Conservation (phyloP, 2,888 invertebrate species). For the Dendrolimus houi region DNA sequence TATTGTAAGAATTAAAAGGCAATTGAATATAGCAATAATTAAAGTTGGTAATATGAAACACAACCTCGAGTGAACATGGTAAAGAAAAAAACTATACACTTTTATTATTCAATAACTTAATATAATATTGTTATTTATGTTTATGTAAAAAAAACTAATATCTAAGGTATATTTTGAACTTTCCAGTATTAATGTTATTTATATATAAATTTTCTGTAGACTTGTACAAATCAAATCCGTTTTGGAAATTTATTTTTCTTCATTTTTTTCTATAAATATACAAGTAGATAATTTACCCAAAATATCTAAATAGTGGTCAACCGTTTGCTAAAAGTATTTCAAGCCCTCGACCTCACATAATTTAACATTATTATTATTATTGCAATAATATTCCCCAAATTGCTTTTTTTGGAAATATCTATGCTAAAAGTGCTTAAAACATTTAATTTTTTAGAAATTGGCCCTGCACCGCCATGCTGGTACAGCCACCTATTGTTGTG, state of each 20-base stretch:
- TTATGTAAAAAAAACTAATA: constrained; percentile 1
- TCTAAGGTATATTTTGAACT: constrained; percentile 21
- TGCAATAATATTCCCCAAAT: neutral
- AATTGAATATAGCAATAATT: neutral
- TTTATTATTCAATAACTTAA: constrained; percentile 11
- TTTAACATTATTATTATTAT: neutral
- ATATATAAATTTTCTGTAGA: constrained; percentile 12
- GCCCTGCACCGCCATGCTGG: neutral
- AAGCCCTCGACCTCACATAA: neutral
- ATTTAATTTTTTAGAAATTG: neutral
- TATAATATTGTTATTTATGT: neutral
- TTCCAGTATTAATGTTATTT: constrained; percentile 15
- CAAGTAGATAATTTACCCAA: neutral
- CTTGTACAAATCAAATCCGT: too few relatives aligned
- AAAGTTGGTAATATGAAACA: constrained; percentile 24
- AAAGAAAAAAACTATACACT: constrained; percentile 18
- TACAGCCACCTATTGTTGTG: neutral
- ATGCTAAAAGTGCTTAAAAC: neutral
- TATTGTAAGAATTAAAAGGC: neutral
- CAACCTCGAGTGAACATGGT: constrained; percentile 66
- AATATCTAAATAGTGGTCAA: constrained; percentile 3
- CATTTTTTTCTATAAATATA: neutral
- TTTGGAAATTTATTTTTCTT: neutral
- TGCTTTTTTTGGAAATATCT: neutral
- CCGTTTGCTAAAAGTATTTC: constrained; percentile 7